phyloP scores from a whole-genome alignment of 2,888 invertebrate genomes.

The Drosophila robusta region DNA sequence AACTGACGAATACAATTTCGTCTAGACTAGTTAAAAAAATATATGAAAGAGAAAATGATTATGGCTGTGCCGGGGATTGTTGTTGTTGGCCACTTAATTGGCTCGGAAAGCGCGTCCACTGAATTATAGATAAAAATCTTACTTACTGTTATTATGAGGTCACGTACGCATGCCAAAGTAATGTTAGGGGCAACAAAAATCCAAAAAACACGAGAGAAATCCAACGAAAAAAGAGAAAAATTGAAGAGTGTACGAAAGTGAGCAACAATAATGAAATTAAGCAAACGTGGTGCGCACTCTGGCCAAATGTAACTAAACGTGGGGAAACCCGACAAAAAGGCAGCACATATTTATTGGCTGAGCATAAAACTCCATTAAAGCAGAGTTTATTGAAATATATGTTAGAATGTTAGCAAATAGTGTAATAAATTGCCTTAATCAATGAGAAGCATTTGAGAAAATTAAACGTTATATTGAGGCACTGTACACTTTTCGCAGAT shows the following conservation, averaged over 20 bases:
- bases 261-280: conserved; percentile 77
- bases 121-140: conserved; percentile 80
- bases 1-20: conserved; percentile 65
- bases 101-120: conserved; percentile 53
- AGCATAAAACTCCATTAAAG: conserved; percentile 58
- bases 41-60: conserved; percentile 39
- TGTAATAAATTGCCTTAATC: conserved; percentile 25
- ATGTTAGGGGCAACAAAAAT: background rate
- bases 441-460: conserved; percentile 17
- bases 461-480: conserved; percentile 4
- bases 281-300: conserved; percentile 70
- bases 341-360: conserved; percentile 75
- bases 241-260: conserved; percentile 17
- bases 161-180: conserved; percentile 67
- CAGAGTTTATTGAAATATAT: conserved; percentile 31
- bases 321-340: conserved; percentile 27
- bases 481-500: background rate
- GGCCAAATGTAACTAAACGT: conserved; percentile 62
- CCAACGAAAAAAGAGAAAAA: conserved; percentile 3
- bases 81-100: conserved; percentile 39
- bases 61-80: conserved; percentile 18
- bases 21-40: conserved; percentile 60
- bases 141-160: conserved; percentile 76
- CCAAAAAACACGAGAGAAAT: background rate
- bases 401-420: conserved; percentile 1